phyloP scores from a whole-genome alignment of 2,888 invertebrate genomes.

The Cecidostiba fungosa region DNA sequence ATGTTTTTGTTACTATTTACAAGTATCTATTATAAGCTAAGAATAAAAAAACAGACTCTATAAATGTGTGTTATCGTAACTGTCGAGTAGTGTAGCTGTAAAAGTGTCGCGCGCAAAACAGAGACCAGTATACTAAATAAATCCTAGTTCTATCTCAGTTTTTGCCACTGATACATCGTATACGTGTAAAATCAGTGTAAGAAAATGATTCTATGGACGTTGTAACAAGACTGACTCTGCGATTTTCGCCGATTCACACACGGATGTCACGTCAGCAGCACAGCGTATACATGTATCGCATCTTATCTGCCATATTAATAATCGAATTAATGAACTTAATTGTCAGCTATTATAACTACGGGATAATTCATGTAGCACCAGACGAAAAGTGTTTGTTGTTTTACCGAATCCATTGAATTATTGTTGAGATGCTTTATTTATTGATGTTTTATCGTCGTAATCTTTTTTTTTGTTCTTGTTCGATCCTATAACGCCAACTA shows the following conservation, averaged over 20 bases:
- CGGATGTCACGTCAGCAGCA: constrained; percentile 8
- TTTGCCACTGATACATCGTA: neutral
- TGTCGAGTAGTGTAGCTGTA: neutral
- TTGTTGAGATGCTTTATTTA: constrained; percentile 47
- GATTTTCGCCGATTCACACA: no score
- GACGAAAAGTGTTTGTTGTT: constrained; percentile 25
- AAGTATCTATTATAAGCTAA: neutral
- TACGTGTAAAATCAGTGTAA: neutral
- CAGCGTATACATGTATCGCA: neutral
- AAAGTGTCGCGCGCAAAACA: constrained; percentile 23
- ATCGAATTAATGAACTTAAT: constrained; percentile 31
- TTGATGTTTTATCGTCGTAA: constrained; percentile 38
- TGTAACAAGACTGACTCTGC: constrained; percentile 51
- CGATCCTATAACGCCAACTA: neutral
- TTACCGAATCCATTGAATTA: constrained; percentile 41
- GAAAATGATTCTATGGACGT: constrained; percentile 27
- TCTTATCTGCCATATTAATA: constrained; percentile 37
- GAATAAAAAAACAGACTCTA: neutral
- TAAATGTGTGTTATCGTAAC: neutral
- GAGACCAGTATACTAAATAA: neutral
- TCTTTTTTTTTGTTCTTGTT: neutral
- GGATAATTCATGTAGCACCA: constrained; percentile 27
- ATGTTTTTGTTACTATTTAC: neutral
- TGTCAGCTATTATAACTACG: neutral
- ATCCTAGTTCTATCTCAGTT: neutral